Base-by-base conservation (phyloP, 2,888 invertebrate species). In the Baccha elongata region DNA sequence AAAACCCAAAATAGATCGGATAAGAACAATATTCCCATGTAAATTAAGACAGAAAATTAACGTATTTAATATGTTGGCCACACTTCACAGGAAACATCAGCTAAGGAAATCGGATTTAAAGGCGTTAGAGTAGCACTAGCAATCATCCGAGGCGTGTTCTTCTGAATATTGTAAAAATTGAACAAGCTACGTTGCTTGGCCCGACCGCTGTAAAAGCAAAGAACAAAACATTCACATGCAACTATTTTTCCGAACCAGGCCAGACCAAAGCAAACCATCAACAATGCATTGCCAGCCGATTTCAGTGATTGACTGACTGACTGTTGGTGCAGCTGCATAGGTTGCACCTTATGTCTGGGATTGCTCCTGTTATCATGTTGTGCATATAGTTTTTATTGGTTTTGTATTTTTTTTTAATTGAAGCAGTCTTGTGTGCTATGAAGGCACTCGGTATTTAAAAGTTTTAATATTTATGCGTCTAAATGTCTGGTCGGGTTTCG, bases 391-490 rank as follows among this genome's bases (percentile, higher is more conserved):
- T 67, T 72, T 29, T 50, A 71, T 40, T 64, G 29, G 60, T 44
- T 60, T 60, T 29, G 7, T 2, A 7, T 42, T 10, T 55, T 11
- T 48, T 64, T 60, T 65, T 21, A 60, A 17, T 17, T 13, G 13
- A 44, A 44, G 29, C 29, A 44, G 60, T 60, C 60, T 60, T 29
- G 60, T 42, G 26, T 37, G 44, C 29, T 21, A 17, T 46, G 60
- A 29, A 52, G 40, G 50, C 37, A 64, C 35, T 72, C 53, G 65
- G 65, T 46, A 72, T 67, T 71, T 52, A 72, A 72, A 83, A 62
- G 58, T 73, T 83, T 78, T 64, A 73, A 83, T 78, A 83, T 78
- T 83, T 83, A 83, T 83, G 83, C 83, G 83, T 83, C 83, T 83
- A 78, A 78, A 72, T 83, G 83, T 83, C 83, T 83, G 83, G 83